phyloP scores from a whole-genome alignment of 2,888 invertebrate genomes.

The Mythimna lalbum region DNA sequence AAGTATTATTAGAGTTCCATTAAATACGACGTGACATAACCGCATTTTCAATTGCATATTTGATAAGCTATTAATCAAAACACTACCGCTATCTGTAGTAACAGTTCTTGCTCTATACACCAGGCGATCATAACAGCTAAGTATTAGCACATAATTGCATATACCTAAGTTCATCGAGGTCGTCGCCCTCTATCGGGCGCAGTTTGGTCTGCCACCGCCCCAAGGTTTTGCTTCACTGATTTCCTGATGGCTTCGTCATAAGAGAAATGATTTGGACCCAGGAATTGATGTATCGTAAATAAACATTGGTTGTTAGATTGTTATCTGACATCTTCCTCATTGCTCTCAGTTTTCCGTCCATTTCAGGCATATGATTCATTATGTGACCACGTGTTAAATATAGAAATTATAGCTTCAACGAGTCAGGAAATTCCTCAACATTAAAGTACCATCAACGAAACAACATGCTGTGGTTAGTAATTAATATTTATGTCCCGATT shows the following conservation, averaged over 20 bases:
- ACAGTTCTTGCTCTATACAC: slow-evolving; percentile 18
- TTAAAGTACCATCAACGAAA: slow-evolving; percentile 1
- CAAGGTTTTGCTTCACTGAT: slow-evolving; percentile 48
- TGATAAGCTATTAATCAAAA: background rate
- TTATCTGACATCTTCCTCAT: slow-evolving; percentile 30
- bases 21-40: slow-evolving; percentile 3
- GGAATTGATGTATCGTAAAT: slow-evolving; percentile 33
- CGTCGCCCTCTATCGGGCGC: slow-evolving; percentile 45
- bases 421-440: background rate
- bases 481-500: background rate
- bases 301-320: slow-evolving; percentile 31
- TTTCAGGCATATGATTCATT: background rate
- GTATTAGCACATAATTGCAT: slow-evolving; percentile 33
- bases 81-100: background rate
- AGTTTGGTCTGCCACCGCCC: slow-evolving; percentile 40
- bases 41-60: background rate
- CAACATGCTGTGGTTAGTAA: background rate
- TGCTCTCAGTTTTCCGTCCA: slow-evolving; percentile 1
- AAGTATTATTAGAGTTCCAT: background rate
- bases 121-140: background rate
- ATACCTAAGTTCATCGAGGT: slow-evolving; percentile 46
- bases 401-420: background rate
- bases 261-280: slow-evolving; percentile 47
- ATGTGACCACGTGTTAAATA: background rate
- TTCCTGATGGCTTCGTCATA: slow-evolving; percentile 52